phyloP scores from a whole-genome alignment of 2,888 invertebrate genomes.

The Agapostemon virescens region DNA sequence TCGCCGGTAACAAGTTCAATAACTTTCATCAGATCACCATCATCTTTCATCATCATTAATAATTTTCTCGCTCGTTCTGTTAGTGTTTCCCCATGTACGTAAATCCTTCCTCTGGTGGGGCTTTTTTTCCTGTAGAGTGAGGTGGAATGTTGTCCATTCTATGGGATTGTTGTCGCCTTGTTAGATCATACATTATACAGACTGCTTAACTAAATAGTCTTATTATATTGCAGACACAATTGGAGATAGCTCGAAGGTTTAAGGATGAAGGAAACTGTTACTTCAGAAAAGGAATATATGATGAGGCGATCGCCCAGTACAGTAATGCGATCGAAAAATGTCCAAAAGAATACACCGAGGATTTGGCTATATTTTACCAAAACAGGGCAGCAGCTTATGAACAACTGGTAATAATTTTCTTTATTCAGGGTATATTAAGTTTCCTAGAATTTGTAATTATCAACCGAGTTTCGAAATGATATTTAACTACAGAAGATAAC shows the following conservation, averaged over 20 bases:
- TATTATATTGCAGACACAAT: conserved; percentile 81
- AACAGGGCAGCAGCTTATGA: conserved; percentile 98
- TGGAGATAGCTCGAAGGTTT: conserved; percentile 88
- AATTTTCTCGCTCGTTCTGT: no score
- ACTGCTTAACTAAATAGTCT: background rate
- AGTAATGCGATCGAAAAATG: conserved; percentile 96
- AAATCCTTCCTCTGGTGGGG: no score
- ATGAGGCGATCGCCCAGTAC: conserved; percentile 94
- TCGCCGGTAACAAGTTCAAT: no score
- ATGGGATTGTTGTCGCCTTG: background rate
- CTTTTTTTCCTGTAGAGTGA: no score
- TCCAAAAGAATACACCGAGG: conserved; percentile 86
- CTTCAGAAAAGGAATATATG: conserved; percentile 92
- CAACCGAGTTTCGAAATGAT: no score
- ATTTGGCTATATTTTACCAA: conserved; percentile 95
- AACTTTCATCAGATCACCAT: no score
- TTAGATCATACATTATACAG: background rate
- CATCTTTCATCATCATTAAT: no score
- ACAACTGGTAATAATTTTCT: conserved; percentile 84
- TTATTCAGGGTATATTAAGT: background rate
- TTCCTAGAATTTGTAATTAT: background rate
- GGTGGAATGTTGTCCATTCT: no score
- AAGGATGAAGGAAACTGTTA: conserved; percentile 94
- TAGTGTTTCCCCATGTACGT: no score
- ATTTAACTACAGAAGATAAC: no score